Evolutionary conservation across 2,888 invertebrate species (phyloP).

Genomic region (Nomada goodeniana): DNA sequence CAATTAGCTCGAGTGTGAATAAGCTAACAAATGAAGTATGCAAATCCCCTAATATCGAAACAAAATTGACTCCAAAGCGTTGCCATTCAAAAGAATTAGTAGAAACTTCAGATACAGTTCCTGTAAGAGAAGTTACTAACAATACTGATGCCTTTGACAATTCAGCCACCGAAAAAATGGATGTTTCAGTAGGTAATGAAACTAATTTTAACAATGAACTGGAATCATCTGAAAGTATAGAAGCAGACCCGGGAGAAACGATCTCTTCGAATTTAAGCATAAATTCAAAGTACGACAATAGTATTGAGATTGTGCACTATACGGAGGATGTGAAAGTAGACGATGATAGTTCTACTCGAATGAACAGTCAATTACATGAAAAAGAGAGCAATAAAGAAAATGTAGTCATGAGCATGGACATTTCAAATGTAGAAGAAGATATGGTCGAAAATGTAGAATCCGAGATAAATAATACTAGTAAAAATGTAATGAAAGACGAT

Average conservation of each 20-base stretch:
- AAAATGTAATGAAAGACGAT: not conserved
- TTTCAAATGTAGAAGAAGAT: not conserved
- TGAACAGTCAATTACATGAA: not conserved
- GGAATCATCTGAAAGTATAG: slow-evolving; percentile 3
- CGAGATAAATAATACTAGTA: not conserved
- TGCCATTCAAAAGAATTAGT: slow-evolving; percentile 30
- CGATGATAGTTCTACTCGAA: not conserved
- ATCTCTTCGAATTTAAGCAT: not conserved
- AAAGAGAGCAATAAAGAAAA: not conserved
- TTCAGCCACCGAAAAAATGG: not conserved
- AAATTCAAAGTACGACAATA: slow-evolving; percentile 13
- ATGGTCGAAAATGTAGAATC: not conserved
- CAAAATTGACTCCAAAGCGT: not conserved
- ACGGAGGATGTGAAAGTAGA: slow-evolving; percentile 20
- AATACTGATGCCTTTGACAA: not conserved
- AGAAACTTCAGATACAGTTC: slow-evolving; percentile 14
- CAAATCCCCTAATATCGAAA: slow-evolving; percentile 13
- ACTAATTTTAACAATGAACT: slow-evolving; percentile 14
- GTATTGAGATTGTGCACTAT: slow-evolving; percentile 12
- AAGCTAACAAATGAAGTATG: slow-evolving; percentile 30
- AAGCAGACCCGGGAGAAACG: slow-evolving; percentile 12
- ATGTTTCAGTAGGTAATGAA: not conserved
- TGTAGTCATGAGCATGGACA: not conserved
- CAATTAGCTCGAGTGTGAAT: not conserved
- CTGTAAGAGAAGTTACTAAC: not conserved